phyloP scores from a whole-genome alignment of 2,888 invertebrate genomes.

The Crioceris asparagi region DNA sequence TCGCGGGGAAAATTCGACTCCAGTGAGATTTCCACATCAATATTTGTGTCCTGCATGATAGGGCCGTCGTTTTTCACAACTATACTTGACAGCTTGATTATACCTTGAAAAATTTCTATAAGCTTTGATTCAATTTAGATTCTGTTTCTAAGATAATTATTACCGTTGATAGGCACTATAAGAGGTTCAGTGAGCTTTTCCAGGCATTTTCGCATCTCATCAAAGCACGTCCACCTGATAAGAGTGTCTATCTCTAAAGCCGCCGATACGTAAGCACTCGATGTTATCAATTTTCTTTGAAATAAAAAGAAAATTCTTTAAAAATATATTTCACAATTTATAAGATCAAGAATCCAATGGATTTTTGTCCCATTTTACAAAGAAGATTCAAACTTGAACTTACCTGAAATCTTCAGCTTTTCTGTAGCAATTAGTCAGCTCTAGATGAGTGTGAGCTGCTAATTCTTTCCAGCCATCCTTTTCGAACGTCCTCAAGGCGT shows the following conservation, averaged over 20 bases:
- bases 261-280: conserved; percentile 67
- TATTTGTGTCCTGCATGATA: conserved; percentile 46
- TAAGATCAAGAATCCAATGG: too few relatives aligned
- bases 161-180: conserved; percentile 37
- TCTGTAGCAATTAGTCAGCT: conserved; percentile 75
- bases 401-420: conserved; percentile 67
- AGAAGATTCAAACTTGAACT: too few relatives aligned
- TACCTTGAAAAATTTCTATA: too few relatives aligned
- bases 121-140: too few relatives aligned
- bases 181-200: conserved; percentile 29
- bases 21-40: conserved; percentile 45
- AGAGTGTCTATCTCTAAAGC: conserved; percentile 59
- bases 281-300: conserved; percentile 48
- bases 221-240: conserved; percentile 49
- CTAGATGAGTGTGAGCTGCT: conserved; percentile 71
- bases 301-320: too few relatives aligned
- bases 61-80: conserved; percentile 31
- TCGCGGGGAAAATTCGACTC: conserved; percentile 55
- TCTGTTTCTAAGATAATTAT: too few relatives aligned
- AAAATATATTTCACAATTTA: too few relatives aligned
- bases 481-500: conserved; percentile 75
- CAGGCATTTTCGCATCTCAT: conserved; percentile 61
- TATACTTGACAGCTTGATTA: conserved; percentile 37
- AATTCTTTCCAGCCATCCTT: conserved; percentile 81
- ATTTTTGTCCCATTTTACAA: too few relatives aligned